Evolutionary conservation across 2,888 invertebrate species (phyloP), one percentile per base, ranked within the genome.

Genomic region (Cartodere bifasciata): DNA sequence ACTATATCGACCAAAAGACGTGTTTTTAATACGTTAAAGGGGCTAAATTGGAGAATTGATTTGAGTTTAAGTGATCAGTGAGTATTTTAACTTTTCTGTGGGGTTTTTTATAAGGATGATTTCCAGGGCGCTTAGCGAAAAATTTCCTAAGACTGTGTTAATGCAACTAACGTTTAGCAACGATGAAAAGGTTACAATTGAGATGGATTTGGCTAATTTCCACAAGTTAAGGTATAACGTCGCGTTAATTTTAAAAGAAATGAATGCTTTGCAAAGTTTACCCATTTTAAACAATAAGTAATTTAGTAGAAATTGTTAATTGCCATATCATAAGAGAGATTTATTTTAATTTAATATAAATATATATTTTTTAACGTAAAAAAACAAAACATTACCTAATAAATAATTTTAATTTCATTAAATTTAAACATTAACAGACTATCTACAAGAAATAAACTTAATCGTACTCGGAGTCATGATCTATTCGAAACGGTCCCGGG

Each of bases 401-500:
- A n/a, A n/a, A n/a, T n/a, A n/a, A n/a, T n/a, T n/a, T n/a, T n/a
- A n/a, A n/a, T n/a, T n/a, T n/a, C n/a, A n/a, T n/a, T n/a, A n/a
- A n/a, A 20, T 20, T 20, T 20, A 20, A 20, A 20, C 6, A 7
- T 20, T 20, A 20, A 6, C 6, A 20, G n/a, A 20, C n/a, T n/a
- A 20, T 7, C 20, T 20, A n/a, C 7, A 7, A 20, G n/a, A 6
- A 14, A 13, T 11, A 38, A 10, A 31, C 13, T 35, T 40, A 45
- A 24, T 45, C 42, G 28, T 42, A 40, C 23, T 49, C 50, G 37
- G 53, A 50, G 38, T 56, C 54, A 52, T 82, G 81, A 39, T 75
- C 73, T 45, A 67, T 68, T 47, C 74, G 64, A 24, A 66, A 67
- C 11, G 57, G 56, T 3, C 82, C 82, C 2, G 81, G 79, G 56